phyloP scores from a whole-genome alignment of 2,888 invertebrate genomes.

The Machimus atricapillus region DNA sequence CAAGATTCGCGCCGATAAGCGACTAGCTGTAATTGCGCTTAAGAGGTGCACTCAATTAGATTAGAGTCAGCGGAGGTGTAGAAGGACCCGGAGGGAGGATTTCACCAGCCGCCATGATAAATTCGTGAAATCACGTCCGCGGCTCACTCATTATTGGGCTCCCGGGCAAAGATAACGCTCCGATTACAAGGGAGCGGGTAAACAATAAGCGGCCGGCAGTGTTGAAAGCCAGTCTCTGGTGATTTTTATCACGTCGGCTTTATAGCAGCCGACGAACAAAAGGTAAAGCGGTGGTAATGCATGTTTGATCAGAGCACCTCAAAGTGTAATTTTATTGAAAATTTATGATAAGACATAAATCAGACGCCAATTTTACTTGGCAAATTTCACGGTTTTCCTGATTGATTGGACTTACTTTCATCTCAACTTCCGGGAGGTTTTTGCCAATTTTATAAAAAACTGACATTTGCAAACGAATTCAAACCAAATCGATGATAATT shows the following conservation, averaged over 20 bases:
- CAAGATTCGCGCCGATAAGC: constrained; percentile 36
- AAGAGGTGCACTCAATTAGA: constrained; percentile 38
- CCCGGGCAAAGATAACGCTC: constrained; percentile 14
- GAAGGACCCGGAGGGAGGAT: constrained; percentile 1
- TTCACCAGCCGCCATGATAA: not conserved
- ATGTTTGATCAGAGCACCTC: constrained; percentile 14
- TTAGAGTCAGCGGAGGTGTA: not conserved
- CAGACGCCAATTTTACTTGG: not conserved
- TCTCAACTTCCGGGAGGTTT: not conserved
- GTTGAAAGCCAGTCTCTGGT: not conserved
- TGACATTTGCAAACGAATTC: no score
- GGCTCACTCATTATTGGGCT: constrained; percentile 8
- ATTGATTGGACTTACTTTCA: not conserved
- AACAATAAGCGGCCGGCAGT: not conserved
- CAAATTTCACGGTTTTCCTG: not conserved
- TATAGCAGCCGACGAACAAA: not conserved
- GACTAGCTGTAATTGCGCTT: constrained; percentile 25
- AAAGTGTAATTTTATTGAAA: constrained; percentile 11
- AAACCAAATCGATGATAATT: no score
- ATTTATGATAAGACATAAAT: constrained; percentile 14
- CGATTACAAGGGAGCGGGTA: constrained; percentile 26
- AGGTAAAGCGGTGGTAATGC: not conserved
- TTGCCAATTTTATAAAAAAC: not conserved
- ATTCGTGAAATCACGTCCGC: not conserved
- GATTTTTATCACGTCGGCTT: constrained; percentile 8